phyloP scores from a whole-genome alignment of 2,113 vertebrate genomes.

The Chloroceryle aenea region DNA sequence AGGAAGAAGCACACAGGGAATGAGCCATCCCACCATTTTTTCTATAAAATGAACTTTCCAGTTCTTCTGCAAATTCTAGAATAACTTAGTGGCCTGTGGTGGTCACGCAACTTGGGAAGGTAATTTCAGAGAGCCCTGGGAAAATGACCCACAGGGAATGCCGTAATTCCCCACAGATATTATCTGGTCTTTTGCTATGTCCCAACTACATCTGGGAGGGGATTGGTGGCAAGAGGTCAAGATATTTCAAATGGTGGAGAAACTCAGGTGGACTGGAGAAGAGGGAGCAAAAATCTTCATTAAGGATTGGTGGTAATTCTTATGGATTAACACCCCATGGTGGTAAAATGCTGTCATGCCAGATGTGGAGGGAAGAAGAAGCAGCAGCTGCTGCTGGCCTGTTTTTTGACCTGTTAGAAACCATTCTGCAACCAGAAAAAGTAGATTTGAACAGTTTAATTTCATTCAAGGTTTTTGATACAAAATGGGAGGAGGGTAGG shows the following conservation, averaged over 20 bases:
- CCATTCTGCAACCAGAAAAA: neutral
- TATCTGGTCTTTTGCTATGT: neutral
- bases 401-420: neutral
- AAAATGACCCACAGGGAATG: neutral
- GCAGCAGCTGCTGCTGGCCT: neutral
- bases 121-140: neutral
- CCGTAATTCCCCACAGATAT: fast-evolving
- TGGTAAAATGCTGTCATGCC: neutral
- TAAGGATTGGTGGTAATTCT: neutral
- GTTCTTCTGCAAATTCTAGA: neutral
- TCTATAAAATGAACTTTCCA: neutral
- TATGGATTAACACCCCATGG: too few relatives aligned
- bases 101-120: neutral
- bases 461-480: neutral
- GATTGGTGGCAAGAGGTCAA: neutral
- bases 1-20: neutral
- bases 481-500: neutral
- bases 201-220: fast-evolving
- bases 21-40: neutral
- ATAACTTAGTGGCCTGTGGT: too few relatives aligned
- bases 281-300: neutral
- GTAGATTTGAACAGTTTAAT: neutral
- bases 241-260: neutral
- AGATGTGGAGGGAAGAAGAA: neutral
- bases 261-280: neutral